Evolutionary conservation across 2,797 vertebrate species (phyloP).

Genomic region (Rhyacichthys aspro): DNA sequence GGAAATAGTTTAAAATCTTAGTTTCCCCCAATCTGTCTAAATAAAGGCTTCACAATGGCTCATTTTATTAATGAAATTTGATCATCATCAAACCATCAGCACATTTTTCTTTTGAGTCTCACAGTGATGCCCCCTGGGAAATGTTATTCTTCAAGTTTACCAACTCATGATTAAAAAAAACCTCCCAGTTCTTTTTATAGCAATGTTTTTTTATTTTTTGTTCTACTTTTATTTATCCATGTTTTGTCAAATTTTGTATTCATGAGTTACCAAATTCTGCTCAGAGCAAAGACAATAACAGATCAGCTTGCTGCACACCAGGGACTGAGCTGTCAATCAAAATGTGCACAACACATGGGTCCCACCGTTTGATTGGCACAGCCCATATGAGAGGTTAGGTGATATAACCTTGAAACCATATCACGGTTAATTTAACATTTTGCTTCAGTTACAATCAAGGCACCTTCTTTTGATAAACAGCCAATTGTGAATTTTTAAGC

Average conservation of each 20-base stretch:
- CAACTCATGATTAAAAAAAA: too few relatives aligned
- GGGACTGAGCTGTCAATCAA: constrained; percentile 6
- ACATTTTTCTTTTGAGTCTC: too few relatives aligned
- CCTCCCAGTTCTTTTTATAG: neutral
- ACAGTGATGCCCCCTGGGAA: too few relatives aligned
- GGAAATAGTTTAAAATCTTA: neutral
- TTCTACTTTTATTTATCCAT: neutral
- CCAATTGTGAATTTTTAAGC: too few relatives aligned
- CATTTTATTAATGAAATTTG: too few relatives aligned
- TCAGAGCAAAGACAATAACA: neutral
- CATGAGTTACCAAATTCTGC: neutral
- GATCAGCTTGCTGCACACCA: neutral
- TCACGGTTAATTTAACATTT: too few relatives aligned
- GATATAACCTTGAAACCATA: neutral
- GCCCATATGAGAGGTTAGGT: neutral
- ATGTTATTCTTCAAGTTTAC: too few relatives aligned
- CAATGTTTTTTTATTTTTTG: neutral
- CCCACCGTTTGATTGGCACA: constrained; percentile 3
- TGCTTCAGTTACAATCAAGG: too few relatives aligned
- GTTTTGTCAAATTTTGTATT: neutral
- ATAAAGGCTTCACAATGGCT: too few relatives aligned
- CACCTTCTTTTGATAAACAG: too few relatives aligned
- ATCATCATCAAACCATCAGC: too few relatives aligned
- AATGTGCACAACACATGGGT: constrained; percentile 7
- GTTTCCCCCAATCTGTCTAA: too few relatives aligned